Conservation (phyloP, 2,113 vertebrate genomes). For the Pelecanoides urinatrix region DNA sequence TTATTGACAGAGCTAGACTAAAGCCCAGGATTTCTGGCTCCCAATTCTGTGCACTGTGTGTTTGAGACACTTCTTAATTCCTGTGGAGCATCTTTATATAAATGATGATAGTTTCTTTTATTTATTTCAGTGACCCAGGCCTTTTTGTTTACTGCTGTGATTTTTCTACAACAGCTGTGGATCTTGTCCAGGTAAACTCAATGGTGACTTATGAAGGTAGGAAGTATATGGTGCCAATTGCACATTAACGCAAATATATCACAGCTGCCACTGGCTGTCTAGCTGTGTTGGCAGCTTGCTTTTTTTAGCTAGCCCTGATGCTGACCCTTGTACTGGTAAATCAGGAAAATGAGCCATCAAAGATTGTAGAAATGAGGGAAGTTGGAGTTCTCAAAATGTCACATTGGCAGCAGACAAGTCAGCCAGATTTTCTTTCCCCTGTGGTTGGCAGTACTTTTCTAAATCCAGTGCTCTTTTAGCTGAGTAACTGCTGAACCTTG, state of each 20-base stretch:
- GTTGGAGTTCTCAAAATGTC: not conserved
- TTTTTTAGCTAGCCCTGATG: not conserved
- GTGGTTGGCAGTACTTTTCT: not conserved
- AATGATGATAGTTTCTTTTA: not conserved
- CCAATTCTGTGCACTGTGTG: not conserved
- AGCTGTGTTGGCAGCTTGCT: not conserved
- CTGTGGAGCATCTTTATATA: not conserved
- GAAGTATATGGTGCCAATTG: not conserved
- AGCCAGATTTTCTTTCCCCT: not conserved
- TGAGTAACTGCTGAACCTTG: slow-evolving; percentile 14
- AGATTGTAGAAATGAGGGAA: not conserved
- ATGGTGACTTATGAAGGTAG: accelerated
- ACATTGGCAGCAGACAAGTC: not conserved
- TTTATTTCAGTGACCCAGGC: slow-evolving; percentile 84
- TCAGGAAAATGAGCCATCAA: not conserved
- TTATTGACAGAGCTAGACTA: not conserved
- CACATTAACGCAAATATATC: not conserved
- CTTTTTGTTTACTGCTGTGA: slow-evolving; percentile 97
- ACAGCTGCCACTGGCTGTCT: not conserved
- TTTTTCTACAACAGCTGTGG: slow-evolving; percentile 90
- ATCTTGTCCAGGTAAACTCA: slow-evolving; percentile 87
- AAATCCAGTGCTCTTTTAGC: not conserved
- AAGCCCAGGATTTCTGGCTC: not conserved
- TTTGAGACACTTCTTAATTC: not conserved
- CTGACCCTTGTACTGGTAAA: not conserved